A percentile compares a stretch with the other conserved stretches of the same genome.
Evolutionary conservation across 2,113 vertebrate species (phyloP).

Genomic region (Epinephelus fuscoguttatus): DNA sequence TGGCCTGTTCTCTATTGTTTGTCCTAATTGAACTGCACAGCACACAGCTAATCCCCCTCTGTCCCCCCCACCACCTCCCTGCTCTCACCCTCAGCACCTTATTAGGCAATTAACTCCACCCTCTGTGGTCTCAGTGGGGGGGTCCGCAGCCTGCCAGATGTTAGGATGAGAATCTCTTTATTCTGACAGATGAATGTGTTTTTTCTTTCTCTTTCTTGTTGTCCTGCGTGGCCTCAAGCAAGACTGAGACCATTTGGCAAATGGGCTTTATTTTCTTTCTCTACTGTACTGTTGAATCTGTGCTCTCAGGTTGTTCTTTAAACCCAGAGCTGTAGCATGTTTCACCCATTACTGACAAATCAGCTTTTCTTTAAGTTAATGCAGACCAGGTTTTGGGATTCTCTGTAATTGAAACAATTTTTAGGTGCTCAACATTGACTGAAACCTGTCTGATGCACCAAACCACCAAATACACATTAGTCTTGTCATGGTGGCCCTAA

Average conservation of each 20-base stretch:
- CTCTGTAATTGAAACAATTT: too few relatives aligned
- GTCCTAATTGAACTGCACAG: conserved; percentile 70
- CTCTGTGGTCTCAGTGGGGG: conserved; percentile 42
- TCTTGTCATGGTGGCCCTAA: too few relatives aligned
- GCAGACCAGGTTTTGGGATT: background rate
- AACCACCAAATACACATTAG: background rate
- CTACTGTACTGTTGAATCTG: background rate
- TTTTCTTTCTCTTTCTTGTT: background rate
- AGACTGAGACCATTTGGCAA: conserved; percentile 20
- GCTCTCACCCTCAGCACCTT: conserved; percentile 63
- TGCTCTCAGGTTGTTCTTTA: background rate
- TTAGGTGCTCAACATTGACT: background rate
- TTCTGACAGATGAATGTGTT: conserved; percentile 58
- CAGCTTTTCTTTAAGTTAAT: background rate
- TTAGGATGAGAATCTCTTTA: conserved; percentile 55
- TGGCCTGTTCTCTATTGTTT: conserved; percentile 68
- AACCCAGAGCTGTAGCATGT: background rate
- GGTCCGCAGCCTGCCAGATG: conserved; percentile 60
- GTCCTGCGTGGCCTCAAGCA: conserved; percentile 13
- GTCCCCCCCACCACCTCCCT: background rate
- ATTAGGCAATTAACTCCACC: conserved; percentile 74
- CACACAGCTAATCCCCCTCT: conserved; percentile 59
- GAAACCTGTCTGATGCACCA: background rate
- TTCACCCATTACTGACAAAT: background rate
- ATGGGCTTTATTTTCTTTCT: conserved; percentile 22